These are phyloP conservation scores for Omphaloscelis lunosa DNA, from an alignment of 2,888 invertebrate genomes.

Conservation along the genomic window DNA sequence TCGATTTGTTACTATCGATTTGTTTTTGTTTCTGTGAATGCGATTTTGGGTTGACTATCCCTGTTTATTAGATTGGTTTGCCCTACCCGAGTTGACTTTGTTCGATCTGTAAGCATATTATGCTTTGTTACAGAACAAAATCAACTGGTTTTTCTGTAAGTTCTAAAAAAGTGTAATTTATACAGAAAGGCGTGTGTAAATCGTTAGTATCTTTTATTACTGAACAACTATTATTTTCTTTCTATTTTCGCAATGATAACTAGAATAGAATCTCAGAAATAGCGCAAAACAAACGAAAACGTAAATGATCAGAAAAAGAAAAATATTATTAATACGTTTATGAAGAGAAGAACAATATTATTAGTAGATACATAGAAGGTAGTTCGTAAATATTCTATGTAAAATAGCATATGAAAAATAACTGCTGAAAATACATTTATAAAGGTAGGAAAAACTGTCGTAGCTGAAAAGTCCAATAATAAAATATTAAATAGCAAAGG, in stretches of 20 bases:
- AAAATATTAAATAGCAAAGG: conserved; percentile 7
- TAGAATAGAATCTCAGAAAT: not conserved
- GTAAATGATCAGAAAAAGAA: not conserved
- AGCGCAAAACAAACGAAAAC: not conserved
- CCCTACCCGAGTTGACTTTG: not conserved
- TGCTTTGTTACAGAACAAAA: too few species aligned
- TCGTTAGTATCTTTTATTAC: too few species aligned
- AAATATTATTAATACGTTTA: conserved; percentile 3
- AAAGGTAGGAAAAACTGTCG: not conserved
- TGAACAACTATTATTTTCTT: not conserved
- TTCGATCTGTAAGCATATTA: not conserved
- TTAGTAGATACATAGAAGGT: not conserved
- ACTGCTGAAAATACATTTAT: conserved; percentile 1
- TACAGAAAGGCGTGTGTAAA: too few species aligned
- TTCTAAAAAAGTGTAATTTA: too few species aligned
- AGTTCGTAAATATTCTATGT: not conserved
- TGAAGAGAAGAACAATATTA: not conserved
- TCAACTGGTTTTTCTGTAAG: not conserved
- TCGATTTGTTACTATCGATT: conserved; percentile 53
- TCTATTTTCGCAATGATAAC: conserved; percentile 1
- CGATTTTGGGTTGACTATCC: conserved; percentile 36
- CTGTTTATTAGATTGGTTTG: conserved; percentile 17
- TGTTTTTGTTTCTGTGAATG: conserved; percentile 45
- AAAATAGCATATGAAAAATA: not conserved
- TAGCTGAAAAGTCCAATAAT: conserved; percentile 11